Conservation (phyloP, 2,113 vertebrate species). For the Ibidorhyncha struthersii region DNA sequence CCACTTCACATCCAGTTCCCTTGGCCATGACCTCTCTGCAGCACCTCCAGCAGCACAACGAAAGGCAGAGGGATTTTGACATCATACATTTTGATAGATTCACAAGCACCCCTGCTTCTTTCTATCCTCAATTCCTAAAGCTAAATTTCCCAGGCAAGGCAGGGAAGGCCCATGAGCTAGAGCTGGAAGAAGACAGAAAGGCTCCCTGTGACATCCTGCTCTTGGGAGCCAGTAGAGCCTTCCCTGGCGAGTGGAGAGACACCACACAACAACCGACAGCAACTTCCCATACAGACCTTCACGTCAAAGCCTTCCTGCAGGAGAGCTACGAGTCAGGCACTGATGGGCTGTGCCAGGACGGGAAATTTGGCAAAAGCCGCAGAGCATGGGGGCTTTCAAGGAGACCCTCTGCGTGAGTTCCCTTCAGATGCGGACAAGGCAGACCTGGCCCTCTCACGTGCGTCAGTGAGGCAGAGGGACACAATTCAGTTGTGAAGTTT, state of each 20-base stretch:
- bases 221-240: background rate
- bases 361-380: accelerated
- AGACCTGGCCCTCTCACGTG: background rate
- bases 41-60: background rate
- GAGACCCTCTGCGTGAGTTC: background rate
- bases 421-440: background rate
- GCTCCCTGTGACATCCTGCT: background rate
- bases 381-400: accelerated
- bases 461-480: background rate
- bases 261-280: background rate
- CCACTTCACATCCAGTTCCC: background rate
- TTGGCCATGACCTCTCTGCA: background rate
- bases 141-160: background rate
- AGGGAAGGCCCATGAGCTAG: background rate
- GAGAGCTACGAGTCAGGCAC: background rate
- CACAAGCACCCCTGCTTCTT: background rate
- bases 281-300: background rate
- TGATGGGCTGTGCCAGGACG: background rate
- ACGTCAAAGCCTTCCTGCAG: background rate
- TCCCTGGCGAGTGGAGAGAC: accelerated
- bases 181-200: background rate
- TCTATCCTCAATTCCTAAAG: background rate
- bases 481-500: background rate
- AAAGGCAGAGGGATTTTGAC: background rate
- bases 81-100: background rate